Conservation (phyloP, 2,113 vertebrate genomes). For the Anser cygnoides region DNA sequence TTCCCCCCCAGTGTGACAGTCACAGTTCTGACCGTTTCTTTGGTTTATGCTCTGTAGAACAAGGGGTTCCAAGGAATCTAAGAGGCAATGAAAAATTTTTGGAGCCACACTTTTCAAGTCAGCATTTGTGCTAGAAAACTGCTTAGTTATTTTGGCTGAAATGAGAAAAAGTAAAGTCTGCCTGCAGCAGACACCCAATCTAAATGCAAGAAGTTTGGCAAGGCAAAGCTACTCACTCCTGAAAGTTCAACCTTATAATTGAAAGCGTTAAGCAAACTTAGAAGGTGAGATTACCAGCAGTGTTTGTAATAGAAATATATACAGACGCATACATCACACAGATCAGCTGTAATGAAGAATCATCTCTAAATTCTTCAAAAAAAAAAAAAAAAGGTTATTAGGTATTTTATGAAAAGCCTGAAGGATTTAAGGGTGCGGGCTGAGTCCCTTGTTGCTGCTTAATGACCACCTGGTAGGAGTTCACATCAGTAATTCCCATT, state of each 20-base stretch:
- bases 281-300: neutral
- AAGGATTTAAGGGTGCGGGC: neutral
- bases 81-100: neutral
- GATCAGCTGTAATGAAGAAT: neutral
- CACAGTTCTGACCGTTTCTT: neutral
- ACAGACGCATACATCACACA: neutral
- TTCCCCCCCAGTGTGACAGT: neutral
- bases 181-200: neutral
- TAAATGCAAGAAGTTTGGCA: neutral
- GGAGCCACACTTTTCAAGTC: neutral
- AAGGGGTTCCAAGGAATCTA: neutral
- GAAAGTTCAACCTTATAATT: neutral
- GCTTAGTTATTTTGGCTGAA: neutral
- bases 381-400: neutral
- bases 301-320: neutral
- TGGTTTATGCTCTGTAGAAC: neutral
- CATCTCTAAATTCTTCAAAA: neutral
- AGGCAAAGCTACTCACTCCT: neutral
- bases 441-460: slow-evolving; percentile 11
- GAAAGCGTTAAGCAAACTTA: neutral
- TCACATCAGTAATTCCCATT: neutral
- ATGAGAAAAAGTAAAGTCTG: neutral
- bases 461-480: slow-evolving; percentile 12
- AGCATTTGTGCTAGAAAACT: neutral
- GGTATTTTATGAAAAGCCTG: neutral